These are phyloP conservation scores for Hexactinellida sp. DNA, from an alignment of 37 sponge, comb jelly and placozoan genomes.

Conservation along the genomic window DNA sequence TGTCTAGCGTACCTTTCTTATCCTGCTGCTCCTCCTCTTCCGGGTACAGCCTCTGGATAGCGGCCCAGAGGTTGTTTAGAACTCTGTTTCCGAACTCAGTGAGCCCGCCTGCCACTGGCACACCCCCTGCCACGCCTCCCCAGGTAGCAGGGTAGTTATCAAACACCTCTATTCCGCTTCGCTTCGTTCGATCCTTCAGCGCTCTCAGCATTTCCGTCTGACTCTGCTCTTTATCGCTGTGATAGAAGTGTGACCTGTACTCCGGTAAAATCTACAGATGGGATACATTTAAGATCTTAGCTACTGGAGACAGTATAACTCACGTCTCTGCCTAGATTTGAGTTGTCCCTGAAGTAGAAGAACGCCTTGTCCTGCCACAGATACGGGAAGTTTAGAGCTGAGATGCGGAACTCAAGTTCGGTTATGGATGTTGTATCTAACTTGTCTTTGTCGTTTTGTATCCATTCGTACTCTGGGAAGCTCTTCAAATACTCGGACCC, in stretches of 20 bases:
- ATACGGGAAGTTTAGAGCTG: slow-evolving; percentile 41
- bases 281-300: neutral
- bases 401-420: slow-evolving; percentile 83
- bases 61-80: slow-evolving; percentile 74
- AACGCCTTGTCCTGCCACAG: slow-evolving; percentile 52
- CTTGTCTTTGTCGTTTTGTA: slow-evolving; percentile 34
- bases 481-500: slow-evolving; percentile 45
- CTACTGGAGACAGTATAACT: neutral
- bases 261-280: neutral
- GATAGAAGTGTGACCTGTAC: slow-evolving; percentile 11
- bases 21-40: slow-evolving; percentile 36
- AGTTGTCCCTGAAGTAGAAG: slow-evolving; percentile 72
- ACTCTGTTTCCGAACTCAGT: slow-evolving; percentile 85
- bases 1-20: neutral
- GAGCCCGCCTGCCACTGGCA: slow-evolving; percentile 52
- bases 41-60: slow-evolving; percentile 62
- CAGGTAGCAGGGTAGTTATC: slow-evolving; percentile 59
- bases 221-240: slow-evolving; percentile 9
- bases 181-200: slow-evolving; percentile 53
- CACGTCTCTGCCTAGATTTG: neutral
- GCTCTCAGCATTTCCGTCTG: slow-evolving; percentile 35
- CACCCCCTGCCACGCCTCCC: slow-evolving; percentile 67
- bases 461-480: slow-evolving; percentile 74
- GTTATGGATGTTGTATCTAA: slow-evolving; percentile 66
- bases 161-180: slow-evolving; percentile 73